Base-by-base conservation (phyloP, 2,797 vertebrate genomes). In the Onychomys arenicola region DNA sequence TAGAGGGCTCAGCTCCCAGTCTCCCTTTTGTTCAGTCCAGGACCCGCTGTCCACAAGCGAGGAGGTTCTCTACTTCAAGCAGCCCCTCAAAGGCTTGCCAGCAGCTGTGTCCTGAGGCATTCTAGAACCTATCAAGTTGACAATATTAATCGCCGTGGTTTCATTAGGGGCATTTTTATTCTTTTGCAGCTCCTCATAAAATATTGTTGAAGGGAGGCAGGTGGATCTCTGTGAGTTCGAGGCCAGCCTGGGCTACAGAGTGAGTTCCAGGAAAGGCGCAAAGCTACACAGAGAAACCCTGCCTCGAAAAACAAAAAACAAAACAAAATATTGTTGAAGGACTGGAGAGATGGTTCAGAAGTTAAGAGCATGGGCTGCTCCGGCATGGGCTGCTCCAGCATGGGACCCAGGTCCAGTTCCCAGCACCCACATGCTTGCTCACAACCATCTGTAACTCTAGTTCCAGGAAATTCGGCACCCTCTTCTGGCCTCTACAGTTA, bases 161-260 rank as follows among this genome's bases (percentile, higher is more conserved):
- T 69, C 27, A 43, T 27, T 46, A 25, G 52, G 27, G 73, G 2
- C 34, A 43, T 25, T 87, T 95, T 34, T 37, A 8, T 75, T 61
- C 91, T 78, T 91, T 63, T 12, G 21, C 46, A 63, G 63, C 75
- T 14, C 61, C 16, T 97, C 95, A n/a, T 27, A 63, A 82, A 83
- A 63, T 61, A 77, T 80, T 7, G 69, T 19, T 14, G 29, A 71
- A 76, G 82, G 16, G n/a, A n/a, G n/a, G n/a, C n/a, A n/a, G n/a
- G n/a, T n/a, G n/a, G n/a, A n/a, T n/a, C n/a, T n/a, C n/a, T n/a
- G n/a, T n/a, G n/a, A n/a, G n/a, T n/a, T n/a, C n/a, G n/a, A n/a
- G n/a, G n/a, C n/a, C n/a, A n/a, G n/a, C n/a, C n/a, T n/a, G n/a
- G n/a, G n/a, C n/a, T n/a, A n/a, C n/a, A n/a, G n/a, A n/a, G n/a